phyloP scores from a whole-genome alignment of 30 jellyfish, hydroid and myxozoan genomes.

The Cassiopea xamachana region DNA sequence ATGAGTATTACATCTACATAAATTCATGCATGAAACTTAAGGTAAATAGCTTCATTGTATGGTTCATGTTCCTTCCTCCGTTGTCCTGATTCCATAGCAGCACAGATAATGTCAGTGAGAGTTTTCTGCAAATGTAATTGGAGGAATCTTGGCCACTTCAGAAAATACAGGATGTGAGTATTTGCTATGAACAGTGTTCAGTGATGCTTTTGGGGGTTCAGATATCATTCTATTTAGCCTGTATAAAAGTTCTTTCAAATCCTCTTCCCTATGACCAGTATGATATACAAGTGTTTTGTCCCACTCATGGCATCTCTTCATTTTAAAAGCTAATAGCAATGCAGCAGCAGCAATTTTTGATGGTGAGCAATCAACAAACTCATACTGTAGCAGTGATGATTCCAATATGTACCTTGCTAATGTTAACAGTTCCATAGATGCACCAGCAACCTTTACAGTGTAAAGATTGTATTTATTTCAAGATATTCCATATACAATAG shows the following conservation, averaged over 20 bases:
- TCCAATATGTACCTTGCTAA: conserved; percentile 91
- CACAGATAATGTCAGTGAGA: not conserved
- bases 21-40: not conserved
- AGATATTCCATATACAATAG: not conserved
- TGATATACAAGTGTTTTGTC: conserved; percentile 85
- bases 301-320: conserved; percentile 84
- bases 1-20: not conserved
- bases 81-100: not conserved
- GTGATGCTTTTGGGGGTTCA: conserved; percentile 67
- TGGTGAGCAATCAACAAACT: conserved; percentile 77
- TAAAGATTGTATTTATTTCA: not conserved
- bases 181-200: conserved; percentile 78
- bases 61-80: not conserved
- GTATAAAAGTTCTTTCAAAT: conserved; percentile 56
- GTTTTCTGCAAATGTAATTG: conserved; percentile 24
- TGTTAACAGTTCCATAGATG: conserved; percentile 82
- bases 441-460: conserved; percentile 82
- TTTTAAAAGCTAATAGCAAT: conserved; percentile 75
- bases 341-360: conserved; percentile 94
- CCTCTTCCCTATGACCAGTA: conserved; percentile 84
- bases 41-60: not conserved
- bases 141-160: conserved; percentile 93
- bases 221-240: conserved; percentile 70
- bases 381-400: conserved; percentile 79
- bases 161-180: conserved; percentile 91